Evolutionary conservation across 1,140 invertebrate species (phyloP), one percentile per base, ranked within the genome.

Genomic region (Doryteuthis pealeii): DNA sequence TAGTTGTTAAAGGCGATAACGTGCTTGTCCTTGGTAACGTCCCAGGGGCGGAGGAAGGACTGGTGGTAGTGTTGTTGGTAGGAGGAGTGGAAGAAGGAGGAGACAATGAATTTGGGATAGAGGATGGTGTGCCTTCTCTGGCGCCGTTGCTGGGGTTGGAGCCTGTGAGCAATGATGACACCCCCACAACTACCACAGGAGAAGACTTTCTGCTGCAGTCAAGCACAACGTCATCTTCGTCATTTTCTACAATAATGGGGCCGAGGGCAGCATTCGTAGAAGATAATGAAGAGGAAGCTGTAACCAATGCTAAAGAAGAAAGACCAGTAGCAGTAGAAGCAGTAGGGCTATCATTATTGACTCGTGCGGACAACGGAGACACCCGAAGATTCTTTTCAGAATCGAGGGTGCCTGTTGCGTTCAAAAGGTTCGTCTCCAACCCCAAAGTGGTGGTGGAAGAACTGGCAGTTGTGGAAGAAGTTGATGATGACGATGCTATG

Each of bases 321-420:
- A 72, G 40, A 45, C 43, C 31, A 26, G 70, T 43, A 26, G 71
- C 70, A 28, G 67, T 72, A n/a, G 71, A 62, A 10, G 71, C 66
- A 30, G 70, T 8, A 12, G 54, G 45, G 40, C 35, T 40, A 10
- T 40, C 35, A 40, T 40, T 40, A 10, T 40, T 40, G 35, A 40
- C 35, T 40, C 35, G 35, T 10, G 35, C 10, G 35, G 35, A 40
- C 35, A 40, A 40, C 35, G 35, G 35, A 40, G 35, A 40, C 10
- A 40, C 35, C 10, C 35, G 3, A 10, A 40, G 35, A 40, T 40
- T 40, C 35, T 40, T 40, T 40, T 40, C 35, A 40, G 35, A 40
- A 5, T 40, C 35, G 4, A 40, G 10, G 10, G 35, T 40, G 35
- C 35, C 35, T 10, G 35, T 40, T 10, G 35, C 10, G 10, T 10